A percentile compares a stretch with the other conserved stretches of the same genome.
Conservation (phyloP, 2,113 vertebrate genomes). For the Cardinalis cardinalis region DNA sequence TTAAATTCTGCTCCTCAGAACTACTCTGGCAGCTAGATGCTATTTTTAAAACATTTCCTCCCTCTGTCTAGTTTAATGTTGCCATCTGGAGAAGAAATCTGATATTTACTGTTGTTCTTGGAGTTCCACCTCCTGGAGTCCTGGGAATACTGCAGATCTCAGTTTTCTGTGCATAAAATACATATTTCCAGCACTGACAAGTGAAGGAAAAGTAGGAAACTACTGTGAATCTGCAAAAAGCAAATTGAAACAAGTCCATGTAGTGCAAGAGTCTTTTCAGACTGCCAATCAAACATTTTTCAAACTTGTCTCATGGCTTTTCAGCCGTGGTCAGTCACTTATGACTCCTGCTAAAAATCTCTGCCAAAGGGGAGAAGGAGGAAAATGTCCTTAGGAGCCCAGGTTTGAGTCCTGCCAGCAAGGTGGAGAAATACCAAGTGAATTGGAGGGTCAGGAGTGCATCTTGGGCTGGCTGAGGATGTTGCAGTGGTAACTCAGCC, state of each 20-base stretch:
- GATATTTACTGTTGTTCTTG: constrained; percentile 33
- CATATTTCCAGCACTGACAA: background rate
- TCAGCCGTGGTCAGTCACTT: background rate
- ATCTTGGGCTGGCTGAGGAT: accelerated
- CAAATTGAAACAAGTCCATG: background rate
- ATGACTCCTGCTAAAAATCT: background rate
- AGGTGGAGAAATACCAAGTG: background rate
- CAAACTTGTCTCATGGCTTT: background rate
- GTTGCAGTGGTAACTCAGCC: background rate
- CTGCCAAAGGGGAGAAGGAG: background rate
- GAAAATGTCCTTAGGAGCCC: background rate
- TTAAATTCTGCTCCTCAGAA: background rate
- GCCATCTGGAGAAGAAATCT: constrained; percentile 32
- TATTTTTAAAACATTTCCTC: background rate
- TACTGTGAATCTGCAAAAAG: background rate
- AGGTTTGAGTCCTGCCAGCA: background rate
- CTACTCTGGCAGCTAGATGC: background rate
- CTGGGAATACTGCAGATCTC: constrained; percentile 48
- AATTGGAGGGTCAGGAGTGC: accelerated
- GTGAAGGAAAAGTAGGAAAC: constrained; percentile 8
- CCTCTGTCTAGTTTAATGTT: background rate
- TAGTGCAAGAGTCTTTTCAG: background rate
- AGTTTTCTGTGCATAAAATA: background rate
- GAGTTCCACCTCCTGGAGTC: constrained; percentile 54
- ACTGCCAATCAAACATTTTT: background rate